Percentiles rank a stretch among this genome's conserved stretches.
Evolutionary conservation across 2,113 vertebrate species (phyloP).

Genomic region (Labrus mixtus): DNA sequence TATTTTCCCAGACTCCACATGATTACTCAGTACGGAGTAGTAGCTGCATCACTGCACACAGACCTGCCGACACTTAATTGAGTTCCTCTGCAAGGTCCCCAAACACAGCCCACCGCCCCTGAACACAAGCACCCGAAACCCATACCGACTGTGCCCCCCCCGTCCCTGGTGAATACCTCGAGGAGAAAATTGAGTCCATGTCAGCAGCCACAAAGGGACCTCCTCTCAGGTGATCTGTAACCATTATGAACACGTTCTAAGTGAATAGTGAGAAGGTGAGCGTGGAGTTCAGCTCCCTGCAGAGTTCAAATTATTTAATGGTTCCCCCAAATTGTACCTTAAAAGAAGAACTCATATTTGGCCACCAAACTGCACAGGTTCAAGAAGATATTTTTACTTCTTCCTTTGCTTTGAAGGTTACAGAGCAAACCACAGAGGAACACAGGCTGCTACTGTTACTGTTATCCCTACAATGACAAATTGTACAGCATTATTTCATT

Average conservation of each 20-base stretch:
- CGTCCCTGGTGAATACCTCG: background rate
- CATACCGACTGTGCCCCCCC: slow-evolving; percentile 3
- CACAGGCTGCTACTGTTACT: slow-evolving; percentile 43
- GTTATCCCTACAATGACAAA: slow-evolving; percentile 55
- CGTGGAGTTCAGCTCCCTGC: slow-evolving; percentile 30
- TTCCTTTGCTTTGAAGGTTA: slow-evolving; percentile 43
- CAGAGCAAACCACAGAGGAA: slow-evolving; percentile 56
- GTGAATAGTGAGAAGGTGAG: slow-evolving; percentile 36
- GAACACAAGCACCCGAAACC: slow-evolving; percentile 17
- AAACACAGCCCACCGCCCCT: slow-evolving; percentile 17
- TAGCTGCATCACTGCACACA: slow-evolving; percentile 16
- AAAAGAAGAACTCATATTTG: background rate
- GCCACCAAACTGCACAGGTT: background rate
- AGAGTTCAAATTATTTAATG: slow-evolving; percentile 23
- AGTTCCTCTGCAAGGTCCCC: slow-evolving; percentile 8
- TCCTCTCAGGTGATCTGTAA: slow-evolving; percentile 32
- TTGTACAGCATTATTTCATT: slow-evolving; percentile 27
- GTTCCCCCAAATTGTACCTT: slow-evolving; percentile 7
- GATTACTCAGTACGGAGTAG: background rate
- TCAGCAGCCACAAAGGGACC: slow-evolving; percentile 31
- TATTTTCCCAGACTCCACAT: background rate
- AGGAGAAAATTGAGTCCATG: slow-evolving; percentile 29
- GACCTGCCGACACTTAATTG: slow-evolving; percentile 6
- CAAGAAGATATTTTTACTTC: background rate
- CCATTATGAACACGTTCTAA: slow-evolving; percentile 44